These are phyloP conservation scores for Corydoras maculifer DNA, from an alignment of 2,113 vertebrate genomes.

Conservation along the genomic window DNA sequence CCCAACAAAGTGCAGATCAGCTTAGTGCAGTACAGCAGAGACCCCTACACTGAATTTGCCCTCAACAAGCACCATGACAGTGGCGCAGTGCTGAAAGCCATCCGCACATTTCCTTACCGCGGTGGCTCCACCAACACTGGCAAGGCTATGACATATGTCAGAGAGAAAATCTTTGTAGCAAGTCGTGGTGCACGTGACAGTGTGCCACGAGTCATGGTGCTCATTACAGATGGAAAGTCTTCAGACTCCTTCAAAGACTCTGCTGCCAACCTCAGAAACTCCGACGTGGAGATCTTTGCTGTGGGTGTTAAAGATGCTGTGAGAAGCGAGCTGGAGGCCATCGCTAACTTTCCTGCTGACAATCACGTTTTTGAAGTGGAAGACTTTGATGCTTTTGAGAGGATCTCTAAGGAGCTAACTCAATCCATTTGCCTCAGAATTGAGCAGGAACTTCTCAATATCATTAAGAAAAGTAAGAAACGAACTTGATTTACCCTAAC, in stretches of 20 bases:
- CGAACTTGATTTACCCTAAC: neutral
- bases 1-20: slow-evolving; percentile 87
- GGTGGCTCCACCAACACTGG: slow-evolving; percentile 99
- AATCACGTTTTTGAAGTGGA: slow-evolving; percentile 95
- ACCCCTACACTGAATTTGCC: slow-evolving; percentile 90
- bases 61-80: slow-evolving; percentile 86
- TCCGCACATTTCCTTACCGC: slow-evolving; percentile 91
- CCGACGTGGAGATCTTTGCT: slow-evolving; percentile 94
- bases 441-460: slow-evolving; percentile 90
- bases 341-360: slow-evolving; percentile 83
- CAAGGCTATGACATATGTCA: slow-evolving; percentile 93
- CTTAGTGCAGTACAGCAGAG: slow-evolving; percentile 96
- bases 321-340: slow-evolving; percentile 87
- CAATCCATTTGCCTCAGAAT: slow-evolving; percentile 95
- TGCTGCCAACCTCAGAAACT: slow-evolving; percentile 81
- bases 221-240: slow-evolving; percentile 96
- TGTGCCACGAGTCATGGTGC: slow-evolving; percentile 95
- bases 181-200: slow-evolving; percentile 81
- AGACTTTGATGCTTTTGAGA: slow-evolving; percentile 96
- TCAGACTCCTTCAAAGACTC: slow-evolving; percentile 93
- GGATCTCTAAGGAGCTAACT: slow-evolving; percentile 94
- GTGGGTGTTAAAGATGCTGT: slow-evolving; percentile 97
- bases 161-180: slow-evolving; percentile 83
- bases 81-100: slow-evolving; percentile 81
- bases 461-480: slow-evolving; percentile 88